Percentiles rank a stretch among this genome's conserved stretches.
Conservation (phyloP, 1,140 invertebrate genomes). For the Drosophila nannoptera region DNA sequence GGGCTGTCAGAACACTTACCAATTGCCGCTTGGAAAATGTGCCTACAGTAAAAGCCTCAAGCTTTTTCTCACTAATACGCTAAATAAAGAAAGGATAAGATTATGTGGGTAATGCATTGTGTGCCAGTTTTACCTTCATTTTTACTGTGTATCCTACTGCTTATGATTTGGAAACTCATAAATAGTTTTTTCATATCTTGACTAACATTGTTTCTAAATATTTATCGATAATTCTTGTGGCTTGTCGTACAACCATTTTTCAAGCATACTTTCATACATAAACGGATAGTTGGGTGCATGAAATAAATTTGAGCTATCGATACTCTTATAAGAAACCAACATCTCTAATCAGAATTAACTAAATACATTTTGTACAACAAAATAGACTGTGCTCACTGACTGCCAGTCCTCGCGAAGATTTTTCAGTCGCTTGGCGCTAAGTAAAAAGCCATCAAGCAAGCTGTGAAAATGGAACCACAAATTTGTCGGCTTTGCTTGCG, state of each 20-base stretch:
- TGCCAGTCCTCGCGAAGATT: constrained; percentile 1
- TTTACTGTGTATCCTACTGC: neutral
- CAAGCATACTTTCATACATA: neutral
- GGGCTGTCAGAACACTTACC: constrained; percentile 8
- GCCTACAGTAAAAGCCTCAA: constrained; percentile 90
- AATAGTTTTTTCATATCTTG: neutral
- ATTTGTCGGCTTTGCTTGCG: constrained; percentile 66
- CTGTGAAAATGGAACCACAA: constrained; percentile 53
- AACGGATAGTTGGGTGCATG: too few relatives aligned
- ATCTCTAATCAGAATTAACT: constrained; percentile 27
- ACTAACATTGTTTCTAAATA: neutral
- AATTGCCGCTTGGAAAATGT: constrained; percentile 85
- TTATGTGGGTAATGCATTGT: neutral
- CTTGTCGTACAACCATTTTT: neutral
- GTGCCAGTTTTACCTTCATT: constrained; percentile 50
- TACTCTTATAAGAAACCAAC: constrained; percentile 8
- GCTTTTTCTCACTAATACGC: constrained; percentile 87
- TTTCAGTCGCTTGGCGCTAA: constrained; percentile 3
- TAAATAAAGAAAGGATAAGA: constrained; percentile 43
- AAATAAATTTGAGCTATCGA: constrained; percentile 15
- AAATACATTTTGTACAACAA: constrained; percentile 28
- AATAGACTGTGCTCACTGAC: constrained; percentile 12
- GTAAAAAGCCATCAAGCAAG: neutral
- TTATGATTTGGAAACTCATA: constrained; percentile 13
- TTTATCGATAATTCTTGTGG: neutral